phyloP scores from a whole-genome alignment of 2,888 invertebrate genomes.

The Sinopyrophorus schimmeli region DNA sequence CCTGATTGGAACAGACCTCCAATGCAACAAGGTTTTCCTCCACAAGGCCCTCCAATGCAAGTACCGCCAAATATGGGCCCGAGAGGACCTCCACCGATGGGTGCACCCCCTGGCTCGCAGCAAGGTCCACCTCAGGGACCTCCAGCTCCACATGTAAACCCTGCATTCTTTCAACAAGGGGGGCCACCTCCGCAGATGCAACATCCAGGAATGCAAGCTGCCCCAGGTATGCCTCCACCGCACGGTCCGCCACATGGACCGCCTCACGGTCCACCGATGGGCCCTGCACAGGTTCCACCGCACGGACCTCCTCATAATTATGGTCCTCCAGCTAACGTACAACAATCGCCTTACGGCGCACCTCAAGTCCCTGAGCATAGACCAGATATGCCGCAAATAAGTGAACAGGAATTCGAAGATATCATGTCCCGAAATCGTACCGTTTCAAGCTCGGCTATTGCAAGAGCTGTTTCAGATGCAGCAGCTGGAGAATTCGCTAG shows the following conservation, averaged over 20 bases:
- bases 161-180: constrained; percentile 90
- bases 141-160: constrained; percentile 94
- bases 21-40: constrained; percentile 69
- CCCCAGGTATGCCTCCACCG: constrained; percentile 64
- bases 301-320: constrained; percentile 57
- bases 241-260: constrained; percentile 70
- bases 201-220: constrained; percentile 57
- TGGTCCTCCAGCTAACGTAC: constrained; percentile 56
- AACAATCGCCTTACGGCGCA: constrained; percentile 62
- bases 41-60: constrained; percentile 71
- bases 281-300: constrained; percentile 66
- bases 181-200: constrained; percentile 63
- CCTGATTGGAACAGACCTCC: constrained; percentile 78
- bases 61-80: constrained; percentile 62
- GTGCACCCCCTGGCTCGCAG: constrained; percentile 58
- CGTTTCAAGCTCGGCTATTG: constrained; percentile 96
- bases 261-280: constrained; percentile 64
- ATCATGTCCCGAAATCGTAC: constrained; percentile 97
- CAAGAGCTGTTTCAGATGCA: constrained; percentile 95
- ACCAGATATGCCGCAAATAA: constrained; percentile 66
- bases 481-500: constrained; percentile 97
- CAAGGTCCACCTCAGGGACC: constrained; percentile 57
- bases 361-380: constrained; percentile 62
- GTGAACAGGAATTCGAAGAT: constrained; percentile 97
- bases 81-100: constrained; percentile 60